These are phyloP conservation scores for Charadrius vociferus DNA, from an alignment of 2,113 vertebrate species.

Conservation along the genomic window DNA sequence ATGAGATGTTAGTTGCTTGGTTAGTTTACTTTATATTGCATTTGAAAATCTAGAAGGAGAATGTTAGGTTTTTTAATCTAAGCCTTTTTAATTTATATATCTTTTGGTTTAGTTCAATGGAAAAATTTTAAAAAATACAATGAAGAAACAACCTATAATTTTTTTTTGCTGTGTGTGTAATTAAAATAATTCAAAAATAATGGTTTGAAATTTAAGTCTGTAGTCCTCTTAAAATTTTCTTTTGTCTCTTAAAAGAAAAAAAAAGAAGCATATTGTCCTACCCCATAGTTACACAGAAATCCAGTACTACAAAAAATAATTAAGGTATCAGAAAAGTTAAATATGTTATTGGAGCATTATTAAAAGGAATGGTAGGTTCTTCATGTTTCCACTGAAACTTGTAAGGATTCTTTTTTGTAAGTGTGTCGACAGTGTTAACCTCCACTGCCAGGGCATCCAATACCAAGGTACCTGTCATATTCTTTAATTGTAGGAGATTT, in stretches of 20 bases:
- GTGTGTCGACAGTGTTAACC: conserved; percentile 6
- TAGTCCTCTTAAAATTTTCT: neutral
- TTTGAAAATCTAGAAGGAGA: neutral
- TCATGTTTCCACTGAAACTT: neutral
- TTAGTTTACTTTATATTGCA: neutral
- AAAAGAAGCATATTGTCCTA: neutral
- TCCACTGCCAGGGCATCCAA: neutral
- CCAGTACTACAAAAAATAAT: neutral
- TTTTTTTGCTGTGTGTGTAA: neutral
- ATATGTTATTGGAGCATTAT: neutral
- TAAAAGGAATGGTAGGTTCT: conserved; percentile 17
- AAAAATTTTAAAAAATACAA: neutral
- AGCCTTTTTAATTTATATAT: neutral
- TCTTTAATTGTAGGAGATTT: neutral
- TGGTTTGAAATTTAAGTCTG: neutral
- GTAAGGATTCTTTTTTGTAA: neutral
- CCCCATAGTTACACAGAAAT: neutral
- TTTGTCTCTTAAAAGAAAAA: neutral
- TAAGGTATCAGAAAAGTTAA: neutral
- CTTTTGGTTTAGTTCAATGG: neutral
- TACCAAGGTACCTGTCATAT: neutral
- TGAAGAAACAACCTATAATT: neutral
- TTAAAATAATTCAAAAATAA: neutral
- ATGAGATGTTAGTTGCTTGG: neutral
- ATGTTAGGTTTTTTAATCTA: neutral